phyloP scores from a whole-genome alignment of 2,797 vertebrate species.

The Lepus townsendii region DNA sequence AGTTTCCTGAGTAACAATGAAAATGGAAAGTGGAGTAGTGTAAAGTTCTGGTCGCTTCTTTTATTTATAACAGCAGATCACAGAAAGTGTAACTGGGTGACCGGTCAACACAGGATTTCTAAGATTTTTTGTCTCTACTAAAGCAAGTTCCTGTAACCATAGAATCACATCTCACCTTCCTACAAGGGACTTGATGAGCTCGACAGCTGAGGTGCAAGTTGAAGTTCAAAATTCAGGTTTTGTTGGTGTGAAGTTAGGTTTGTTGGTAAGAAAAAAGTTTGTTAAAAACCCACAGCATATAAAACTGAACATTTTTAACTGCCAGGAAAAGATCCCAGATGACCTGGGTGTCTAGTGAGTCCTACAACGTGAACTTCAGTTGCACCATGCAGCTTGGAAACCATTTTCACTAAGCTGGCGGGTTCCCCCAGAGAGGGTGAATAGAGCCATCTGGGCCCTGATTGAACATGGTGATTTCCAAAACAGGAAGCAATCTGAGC shows the following conservation, averaged over 20 bases:
- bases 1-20: too few species aligned
- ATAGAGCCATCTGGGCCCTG: neutral
- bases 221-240: conserved; percentile 38
- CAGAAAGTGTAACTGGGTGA: neutral
- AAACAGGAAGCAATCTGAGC: conserved; percentile 68
- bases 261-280: neutral
- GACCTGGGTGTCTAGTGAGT: neutral
- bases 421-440: neutral
- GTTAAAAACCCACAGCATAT: neutral
- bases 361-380: conserved; percentile 22
- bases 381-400: conserved; percentile 25
- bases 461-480: neutral
- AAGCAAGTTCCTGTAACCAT: neutral
- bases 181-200: conserved; percentile 1
- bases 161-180: conserved; percentile 6
- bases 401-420: neutral
- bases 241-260: neutral
- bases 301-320: conserved; percentile 27
- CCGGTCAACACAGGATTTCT: neutral
- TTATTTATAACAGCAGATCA: neutral
- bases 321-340: neutral
- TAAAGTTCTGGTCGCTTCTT: neutral
- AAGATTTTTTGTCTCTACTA: neutral
- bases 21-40: neutral
- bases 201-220: conserved; percentile 1